Conservation (phyloP, 2,888 invertebrate genomes). For the Desoria tigrina region DNA sequence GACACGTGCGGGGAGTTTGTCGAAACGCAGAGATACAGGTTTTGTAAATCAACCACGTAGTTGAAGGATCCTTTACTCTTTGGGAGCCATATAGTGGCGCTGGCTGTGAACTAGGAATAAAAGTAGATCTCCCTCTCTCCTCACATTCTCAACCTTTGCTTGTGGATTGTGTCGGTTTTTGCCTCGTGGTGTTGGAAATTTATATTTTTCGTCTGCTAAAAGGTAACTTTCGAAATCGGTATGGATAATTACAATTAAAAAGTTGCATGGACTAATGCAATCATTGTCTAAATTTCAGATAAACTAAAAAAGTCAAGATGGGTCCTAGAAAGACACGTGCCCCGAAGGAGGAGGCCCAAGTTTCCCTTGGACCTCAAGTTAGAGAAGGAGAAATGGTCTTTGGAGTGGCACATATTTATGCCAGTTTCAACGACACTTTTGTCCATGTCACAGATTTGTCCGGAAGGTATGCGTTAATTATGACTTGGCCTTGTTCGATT, state of each 20-base stretch:
- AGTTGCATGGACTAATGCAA: too few species aligned
- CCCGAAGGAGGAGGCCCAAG: slow-evolving; percentile 94
- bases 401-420: slow-evolving; percentile 99
- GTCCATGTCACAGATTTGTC: slow-evolving; percentile 99
- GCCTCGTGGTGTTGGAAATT: neutral
- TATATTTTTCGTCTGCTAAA: neutral
- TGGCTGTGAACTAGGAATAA: too few species aligned
- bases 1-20: too few species aligned
- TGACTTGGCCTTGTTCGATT: neutral
- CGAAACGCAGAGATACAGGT: too few species aligned
- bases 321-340: slow-evolving; percentile 97
- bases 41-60: too few species aligned
- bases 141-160: neutral
- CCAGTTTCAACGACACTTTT: slow-evolving; percentile 99
- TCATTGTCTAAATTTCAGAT: neutral
- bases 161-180: neutral
- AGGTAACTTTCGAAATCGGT: too few species aligned
- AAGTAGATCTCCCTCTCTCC: neutral
- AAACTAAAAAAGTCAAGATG: slow-evolving; percentile 62
- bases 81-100: too few species aligned
- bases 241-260: too few species aligned
- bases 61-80: too few species aligned
- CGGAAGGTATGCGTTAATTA: slow-evolving; percentile 67
- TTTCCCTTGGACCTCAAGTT: slow-evolving; percentile 92
- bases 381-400: slow-evolving; percentile 97